Base-by-base conservation (phyloP, 2,888 invertebrate species). In the Atethmia centrago region DNA sequence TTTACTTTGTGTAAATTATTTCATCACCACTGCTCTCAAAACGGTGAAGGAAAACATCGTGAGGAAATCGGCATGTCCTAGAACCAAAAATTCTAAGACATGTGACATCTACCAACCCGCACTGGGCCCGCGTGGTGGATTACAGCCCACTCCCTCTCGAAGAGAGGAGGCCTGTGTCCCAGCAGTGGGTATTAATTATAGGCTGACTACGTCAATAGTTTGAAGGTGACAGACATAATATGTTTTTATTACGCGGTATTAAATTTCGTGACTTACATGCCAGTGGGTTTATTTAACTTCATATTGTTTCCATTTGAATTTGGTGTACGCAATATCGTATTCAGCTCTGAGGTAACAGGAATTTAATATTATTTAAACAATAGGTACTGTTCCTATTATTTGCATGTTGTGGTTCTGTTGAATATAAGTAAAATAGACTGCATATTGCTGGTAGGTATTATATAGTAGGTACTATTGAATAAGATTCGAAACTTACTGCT, bases 401-500 rank as follows among this genome's bases (percentile, higher is more conserved):
- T 40, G 36, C 10, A 56, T 62, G 14, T 58, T 74, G 40, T 74
- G 10, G 63, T 55, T 36, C 42, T 28, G 42, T n/a, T 62, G n/a
- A n/a, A n/a, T 40, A 8, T 9, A 12, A 56, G 16, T 19, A 49
- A 59, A 62, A 56, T 45, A n/a, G 1, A 80, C 62, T 74, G 51
- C 61, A 62, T 74, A 56, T 66, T 40, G 51, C 25, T 51, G 5
- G 45, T 31, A 14, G 7, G 45, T 31, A 14, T 4, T n/a, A n/a
- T n/a, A n/a, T n/a, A n/a, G n/a, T n/a, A n/a, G n/a, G 5, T 31
- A 10, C 16, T 53, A 63, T 63, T 40, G 31, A 67, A 80, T 55
- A 80, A 28, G 1, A 58, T 63, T 66, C 14, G 25, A 53, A 56
- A 78, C 77, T 81, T 67, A 78, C 77, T 75, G 62, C 62, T 67